phyloP scores from a whole-genome alignment of 64 coral and sea anemone species.

The Astreopora myriophthalma region DNA sequence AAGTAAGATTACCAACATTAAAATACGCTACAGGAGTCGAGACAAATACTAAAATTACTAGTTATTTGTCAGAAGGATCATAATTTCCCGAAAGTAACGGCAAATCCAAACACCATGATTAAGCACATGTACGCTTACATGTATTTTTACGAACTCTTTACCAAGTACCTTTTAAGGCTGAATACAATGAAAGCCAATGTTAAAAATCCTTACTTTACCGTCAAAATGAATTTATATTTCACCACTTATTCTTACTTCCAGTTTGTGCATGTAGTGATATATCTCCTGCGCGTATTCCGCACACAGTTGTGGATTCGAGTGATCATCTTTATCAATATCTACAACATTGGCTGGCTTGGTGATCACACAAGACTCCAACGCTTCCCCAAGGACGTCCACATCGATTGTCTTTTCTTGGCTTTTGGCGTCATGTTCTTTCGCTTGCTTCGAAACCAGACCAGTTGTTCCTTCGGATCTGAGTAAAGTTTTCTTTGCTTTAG shows the following conservation, averaged over 20 bases:
- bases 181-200: no score
- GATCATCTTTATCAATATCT: slow-evolving; percentile 93
- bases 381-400: slow-evolving; percentile 76
- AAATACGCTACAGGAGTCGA: background rate
- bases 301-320: slow-evolving; percentile 91
- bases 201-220: no score
- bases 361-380: slow-evolving; percentile 65
- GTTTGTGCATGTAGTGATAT: slow-evolving; percentile 75
- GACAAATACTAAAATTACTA: no score
- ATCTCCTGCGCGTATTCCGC: slow-evolving; percentile 96
- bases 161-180: no score
- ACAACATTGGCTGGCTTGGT: slow-evolving; percentile 24
- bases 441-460: slow-evolving; percentile 50
- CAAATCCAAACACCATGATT: no score
- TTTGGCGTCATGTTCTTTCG: slow-evolving; percentile 28
- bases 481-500: slow-evolving; percentile 25
- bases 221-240: background rate
- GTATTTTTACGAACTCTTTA: no score
- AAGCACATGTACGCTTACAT: no score
- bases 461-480: slow-evolving; percentile 49
- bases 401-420: slow-evolving; percentile 66
- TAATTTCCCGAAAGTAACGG: no score
- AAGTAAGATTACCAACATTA: background rate
- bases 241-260: slow-evolving; percentile 64
- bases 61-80: no score